Base-by-base conservation (phyloP, 2,888 invertebrate genomes). In the Coenonympha arcania region DNA sequence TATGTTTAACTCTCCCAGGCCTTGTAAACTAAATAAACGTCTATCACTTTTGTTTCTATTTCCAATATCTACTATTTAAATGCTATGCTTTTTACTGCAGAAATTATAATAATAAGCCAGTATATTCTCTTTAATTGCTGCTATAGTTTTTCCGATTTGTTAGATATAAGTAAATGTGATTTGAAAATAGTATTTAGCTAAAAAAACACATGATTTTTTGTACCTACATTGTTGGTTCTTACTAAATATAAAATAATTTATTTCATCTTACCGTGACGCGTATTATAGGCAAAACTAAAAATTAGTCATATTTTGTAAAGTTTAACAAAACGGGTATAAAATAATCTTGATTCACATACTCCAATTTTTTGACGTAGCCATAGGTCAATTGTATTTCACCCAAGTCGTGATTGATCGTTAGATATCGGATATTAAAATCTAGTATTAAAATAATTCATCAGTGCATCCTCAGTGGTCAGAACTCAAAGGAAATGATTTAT, bases 401-500 rank as follows among this genome's bases (percentile, higher is more conserved):
- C 22, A 16, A 16, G 16, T 11, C 19, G 2, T 19, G 20, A 24
- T 39, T 15, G 39, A 20, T 15, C 15, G 4, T 11, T 46, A n/a
- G n/a, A n/a, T n/a, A 51, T 48, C 42, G 28, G 41, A 41, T 57
- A 50, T 40, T 54, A 46, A 41, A 46, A 60, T 59, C 56, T 55
- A 56, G 50, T 24, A 60, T 61, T 55, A 60, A 61, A 62, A 66
- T 64, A 67, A 66, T 63, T 65, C 62, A 61, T 58, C 59, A 56
- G 61, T 51, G 53, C 60, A 63, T 61, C 63, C 60, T 62, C 56
- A 53, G 56, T 57, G 61, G 63, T 60, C 63, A 58, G 54, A n/a
- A n/a, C n/a, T n/a, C n/a, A n/a, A n/a, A 73, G 81, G 80, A 82
- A 80, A 83, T 83, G 71, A 83, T 83, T 80, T 79, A 85, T 83